These are phyloP conservation scores for Callyntrura guangdongensis DNA, from an alignment of 2,888 invertebrate species.

Conservation along the genomic window DNA sequence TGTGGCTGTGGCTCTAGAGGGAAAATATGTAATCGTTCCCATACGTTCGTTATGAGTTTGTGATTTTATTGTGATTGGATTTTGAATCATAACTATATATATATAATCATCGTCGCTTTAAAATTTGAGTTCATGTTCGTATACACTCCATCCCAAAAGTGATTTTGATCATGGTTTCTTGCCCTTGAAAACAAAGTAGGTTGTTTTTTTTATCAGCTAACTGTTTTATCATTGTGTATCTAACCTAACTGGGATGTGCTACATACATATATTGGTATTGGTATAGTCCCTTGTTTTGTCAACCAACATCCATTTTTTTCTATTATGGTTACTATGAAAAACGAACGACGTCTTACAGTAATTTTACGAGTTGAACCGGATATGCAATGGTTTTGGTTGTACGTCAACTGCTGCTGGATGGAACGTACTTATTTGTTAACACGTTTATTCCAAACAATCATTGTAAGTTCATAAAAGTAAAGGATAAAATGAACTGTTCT, in stretches of 20 bases:
- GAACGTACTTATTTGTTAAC: conserved; percentile 43
- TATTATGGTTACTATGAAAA: background rate
- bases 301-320: background rate
- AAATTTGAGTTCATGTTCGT: background rate
- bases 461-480: conserved; percentile 22
- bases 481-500: conserved; percentile 3
- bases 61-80: conserved; percentile 31
- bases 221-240: background rate
- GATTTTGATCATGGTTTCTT: background rate
- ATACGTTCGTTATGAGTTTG: conserved; percentile 16
- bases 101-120: background rate
- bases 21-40: conserved; percentile 19
- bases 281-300: background rate
- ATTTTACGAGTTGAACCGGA: conserved; percentile 33
- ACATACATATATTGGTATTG: background rate
- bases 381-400: conserved; percentile 16
- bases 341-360: conserved; percentile 3
- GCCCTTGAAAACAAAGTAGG: conserved; percentile 22
- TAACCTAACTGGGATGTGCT: background rate
- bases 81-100: background rate
- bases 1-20: conserved; percentile 30
- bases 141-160: background rate
- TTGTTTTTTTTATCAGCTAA: background rate
- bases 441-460: conserved; percentile 11
- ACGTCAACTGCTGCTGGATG: background rate